Evolutionary conservation across 2,113 vertebrate species (phyloP).

Genomic region (Takifugu bimaculatus): DNA sequence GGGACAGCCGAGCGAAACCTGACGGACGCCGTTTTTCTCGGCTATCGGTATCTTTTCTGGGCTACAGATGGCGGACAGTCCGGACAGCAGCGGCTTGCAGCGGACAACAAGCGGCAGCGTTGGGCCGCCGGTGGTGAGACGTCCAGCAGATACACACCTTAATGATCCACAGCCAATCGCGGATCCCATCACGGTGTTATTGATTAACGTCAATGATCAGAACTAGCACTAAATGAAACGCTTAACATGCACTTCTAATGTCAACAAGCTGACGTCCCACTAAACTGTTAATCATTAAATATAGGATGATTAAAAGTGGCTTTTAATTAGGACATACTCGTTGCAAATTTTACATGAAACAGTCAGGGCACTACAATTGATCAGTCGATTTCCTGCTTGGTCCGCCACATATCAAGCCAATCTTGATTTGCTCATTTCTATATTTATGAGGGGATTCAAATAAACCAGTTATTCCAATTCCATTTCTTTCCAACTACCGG

Average conservation of each 20-base stretch:
- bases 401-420: no score
- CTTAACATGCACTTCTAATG: background rate
- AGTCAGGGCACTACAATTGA: background rate
- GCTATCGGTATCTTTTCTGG: background rate
- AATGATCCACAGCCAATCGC: background rate
- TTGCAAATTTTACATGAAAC: background rate
- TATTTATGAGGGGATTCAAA: no score
- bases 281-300: background rate
- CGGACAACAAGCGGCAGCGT: slow-evolving; percentile 6
- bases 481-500: no score
- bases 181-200: background rate
- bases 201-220: background rate
- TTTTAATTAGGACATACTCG: no score
- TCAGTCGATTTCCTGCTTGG: background rate
- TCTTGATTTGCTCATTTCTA: no score
- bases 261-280: background rate
- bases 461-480: no score
- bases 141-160: background rate
- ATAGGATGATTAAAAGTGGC: background rate
- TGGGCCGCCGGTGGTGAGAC: slow-evolving; percentile 20
- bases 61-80: slow-evolving; percentile 12
- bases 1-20: background rate
- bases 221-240: background rate
- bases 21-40: background rate
- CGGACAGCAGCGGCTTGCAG: slow-evolving; percentile 17